Conservation (phyloP, 2,797 vertebrate genomes). For the Zalophus californianus region DNA sequence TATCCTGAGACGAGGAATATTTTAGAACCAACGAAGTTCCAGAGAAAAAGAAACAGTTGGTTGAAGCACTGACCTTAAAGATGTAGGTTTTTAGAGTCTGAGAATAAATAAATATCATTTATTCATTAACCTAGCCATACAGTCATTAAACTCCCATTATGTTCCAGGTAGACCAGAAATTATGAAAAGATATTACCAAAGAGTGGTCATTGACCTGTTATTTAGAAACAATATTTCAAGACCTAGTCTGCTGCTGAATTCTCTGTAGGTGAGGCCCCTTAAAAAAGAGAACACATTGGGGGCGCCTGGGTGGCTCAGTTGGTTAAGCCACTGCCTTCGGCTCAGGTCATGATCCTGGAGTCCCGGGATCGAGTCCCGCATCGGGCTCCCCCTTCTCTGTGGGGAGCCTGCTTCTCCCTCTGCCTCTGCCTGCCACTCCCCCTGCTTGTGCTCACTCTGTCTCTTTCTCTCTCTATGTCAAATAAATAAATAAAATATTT, state of each 20-base stretch:
- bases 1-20: slow-evolving; percentile 17
- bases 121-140: background rate
- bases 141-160: background rate
- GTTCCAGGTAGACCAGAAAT: background rate
- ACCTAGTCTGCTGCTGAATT: background rate
- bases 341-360: too few relatives aligned
- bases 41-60: background rate
- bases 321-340: too few relatives aligned
- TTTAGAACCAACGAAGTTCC: background rate
- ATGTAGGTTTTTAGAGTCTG: background rate
- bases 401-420: too few relatives aligned
- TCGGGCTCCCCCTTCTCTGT: too few relatives aligned
- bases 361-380: too few relatives aligned
- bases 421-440: too few relatives aligned
- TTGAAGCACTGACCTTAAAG: background rate
- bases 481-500: too few relatives aligned
- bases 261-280: background rate
- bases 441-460: too few relatives aligned
- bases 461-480: too few relatives aligned
- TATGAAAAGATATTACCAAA: background rate
- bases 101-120: background rate
- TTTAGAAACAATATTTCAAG: background rate
- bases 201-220: background rate
- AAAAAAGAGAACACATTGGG: background rate
- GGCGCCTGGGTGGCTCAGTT: too few relatives aligned